Percentiles rank a stretch among this genome's conserved stretches.
phyloP scores from a whole-genome alignment of 2,113 vertebrate genomes.

The Chamaea fasciata region DNA sequence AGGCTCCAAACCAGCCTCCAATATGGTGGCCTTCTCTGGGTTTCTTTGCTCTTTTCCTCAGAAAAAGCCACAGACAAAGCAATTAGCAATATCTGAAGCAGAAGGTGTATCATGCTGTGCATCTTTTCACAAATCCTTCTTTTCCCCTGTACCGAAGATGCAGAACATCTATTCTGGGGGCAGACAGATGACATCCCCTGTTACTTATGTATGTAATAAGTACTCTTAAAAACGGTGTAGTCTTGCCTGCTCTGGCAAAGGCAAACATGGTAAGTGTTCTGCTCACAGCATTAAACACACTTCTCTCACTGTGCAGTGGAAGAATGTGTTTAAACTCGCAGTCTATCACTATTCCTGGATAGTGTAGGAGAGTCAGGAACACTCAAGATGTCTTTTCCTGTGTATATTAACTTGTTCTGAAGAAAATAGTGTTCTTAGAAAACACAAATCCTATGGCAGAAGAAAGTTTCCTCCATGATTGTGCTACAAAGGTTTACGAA shows the following conservation, averaged over 20 bases:
- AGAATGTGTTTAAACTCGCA: slow-evolving; percentile 36
- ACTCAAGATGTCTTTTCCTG: slow-evolving; percentile 45
- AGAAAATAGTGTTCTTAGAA: slow-evolving; percentile 13
- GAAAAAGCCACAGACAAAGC: not conserved
- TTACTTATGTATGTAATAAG: not conserved
- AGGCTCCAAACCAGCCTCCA: not conserved
- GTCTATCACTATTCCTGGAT: slow-evolving; percentile 40
- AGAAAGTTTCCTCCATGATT: not conserved
- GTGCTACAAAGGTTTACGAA: not conserved
- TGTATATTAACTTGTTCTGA: slow-evolving; percentile 8
- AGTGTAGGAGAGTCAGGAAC: slow-evolving; percentile 34
- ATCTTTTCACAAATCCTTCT: not conserved
- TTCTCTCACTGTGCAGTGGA: not conserved
- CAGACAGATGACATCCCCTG: not conserved
- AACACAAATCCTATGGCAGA: not conserved
- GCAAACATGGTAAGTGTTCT: not conserved
- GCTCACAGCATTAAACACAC: slow-evolving; percentile 2
- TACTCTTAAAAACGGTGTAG: not conserved
- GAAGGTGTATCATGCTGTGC: not conserved
- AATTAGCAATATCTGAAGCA: not conserved
- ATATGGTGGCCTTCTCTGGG: not conserved
- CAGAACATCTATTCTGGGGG: not conserved
- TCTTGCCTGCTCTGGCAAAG: not conserved
- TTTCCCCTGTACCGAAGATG: not conserved
- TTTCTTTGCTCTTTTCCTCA: not conserved